phyloP scores from a whole-genome alignment of 2,888 invertebrate genomes.

The Aphodius sticticus region DNA sequence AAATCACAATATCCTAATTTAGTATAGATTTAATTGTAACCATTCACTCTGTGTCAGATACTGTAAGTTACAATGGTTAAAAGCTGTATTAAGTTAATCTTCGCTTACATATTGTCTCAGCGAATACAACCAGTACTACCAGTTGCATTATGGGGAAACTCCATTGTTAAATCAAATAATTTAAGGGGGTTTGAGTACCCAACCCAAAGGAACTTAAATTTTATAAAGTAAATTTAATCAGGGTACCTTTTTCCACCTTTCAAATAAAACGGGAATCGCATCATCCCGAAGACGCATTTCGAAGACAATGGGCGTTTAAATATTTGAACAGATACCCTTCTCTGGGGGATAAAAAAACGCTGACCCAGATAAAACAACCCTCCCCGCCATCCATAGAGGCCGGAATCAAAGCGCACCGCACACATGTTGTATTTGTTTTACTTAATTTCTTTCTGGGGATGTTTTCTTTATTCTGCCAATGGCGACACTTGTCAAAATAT shows the following conservation, averaged over 20 bases:
- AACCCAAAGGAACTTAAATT: neutral
- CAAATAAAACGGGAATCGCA: neutral
- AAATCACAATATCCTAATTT: too few relatives aligned
- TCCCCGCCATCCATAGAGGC: neutral
- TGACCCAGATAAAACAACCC: neutral
- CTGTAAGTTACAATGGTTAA: too few relatives aligned
- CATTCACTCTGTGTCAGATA: too few relatives aligned
- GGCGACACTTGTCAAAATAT: neutral
- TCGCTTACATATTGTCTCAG: too few relatives aligned
- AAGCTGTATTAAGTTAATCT: too few relatives aligned
- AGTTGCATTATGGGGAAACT: neutral
- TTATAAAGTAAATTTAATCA: neutral
- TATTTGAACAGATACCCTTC: neutral
- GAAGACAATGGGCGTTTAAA: neutral
- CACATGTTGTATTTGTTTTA: constrained; percentile 4
- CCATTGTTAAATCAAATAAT: neutral
- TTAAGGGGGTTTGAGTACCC: neutral
- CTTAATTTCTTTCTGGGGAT: neutral
- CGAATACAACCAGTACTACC: too few relatives aligned
- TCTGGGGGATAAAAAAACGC: constrained; percentile 4
- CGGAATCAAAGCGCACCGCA: neutral
- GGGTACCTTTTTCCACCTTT: neutral
- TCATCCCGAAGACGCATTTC: neutral
- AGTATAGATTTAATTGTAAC: too few relatives aligned
- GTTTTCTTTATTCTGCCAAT: neutral